These are phyloP conservation scores for Schlechtendalia chinensis DNA, from an alignment of 1,140 invertebrate genomes.

Conservation along the genomic window DNA sequence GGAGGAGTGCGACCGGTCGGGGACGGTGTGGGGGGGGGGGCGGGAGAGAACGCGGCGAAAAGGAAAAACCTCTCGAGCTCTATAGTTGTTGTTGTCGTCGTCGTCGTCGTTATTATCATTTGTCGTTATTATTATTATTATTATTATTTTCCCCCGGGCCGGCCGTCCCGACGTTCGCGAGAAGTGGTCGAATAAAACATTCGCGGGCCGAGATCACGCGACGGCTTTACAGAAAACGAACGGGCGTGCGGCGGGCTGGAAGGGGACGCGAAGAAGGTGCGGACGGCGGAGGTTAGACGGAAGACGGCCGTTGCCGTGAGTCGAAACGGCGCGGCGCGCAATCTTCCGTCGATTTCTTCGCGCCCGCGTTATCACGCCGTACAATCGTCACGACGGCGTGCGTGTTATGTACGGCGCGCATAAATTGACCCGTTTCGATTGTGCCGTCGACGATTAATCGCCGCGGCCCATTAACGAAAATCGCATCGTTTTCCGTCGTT, in stretches of 20 bases:
- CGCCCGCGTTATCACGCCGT: not conserved
- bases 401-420: no score
- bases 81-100: not conserved
- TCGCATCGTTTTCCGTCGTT: no score
- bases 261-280: no score
- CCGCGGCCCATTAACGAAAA: not conserved
- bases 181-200: not conserved
- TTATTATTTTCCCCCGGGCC: conserved; percentile 5
- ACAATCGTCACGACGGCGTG: not conserved
- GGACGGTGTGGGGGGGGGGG: not conserved
- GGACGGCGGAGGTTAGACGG: conserved; percentile 44
- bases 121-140: conserved; percentile 1
- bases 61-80: conserved; percentile 13
- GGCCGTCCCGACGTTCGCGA: no score
- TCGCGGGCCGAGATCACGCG: no score
- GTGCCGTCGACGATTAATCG: not conserved
- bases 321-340: not conserved
- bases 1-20: not conserved
- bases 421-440: conserved; percentile 4
- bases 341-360: not conserved
- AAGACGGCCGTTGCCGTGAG: not conserved
- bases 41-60: not conserved
- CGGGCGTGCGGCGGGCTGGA: no score
- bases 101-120: not conserved
- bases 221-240: no score